Evolutionary conservation across 2,113 vertebrate species (phyloP), one percentile per base, ranked within the genome.

Genomic region (Ellobius talpinus): DNA sequence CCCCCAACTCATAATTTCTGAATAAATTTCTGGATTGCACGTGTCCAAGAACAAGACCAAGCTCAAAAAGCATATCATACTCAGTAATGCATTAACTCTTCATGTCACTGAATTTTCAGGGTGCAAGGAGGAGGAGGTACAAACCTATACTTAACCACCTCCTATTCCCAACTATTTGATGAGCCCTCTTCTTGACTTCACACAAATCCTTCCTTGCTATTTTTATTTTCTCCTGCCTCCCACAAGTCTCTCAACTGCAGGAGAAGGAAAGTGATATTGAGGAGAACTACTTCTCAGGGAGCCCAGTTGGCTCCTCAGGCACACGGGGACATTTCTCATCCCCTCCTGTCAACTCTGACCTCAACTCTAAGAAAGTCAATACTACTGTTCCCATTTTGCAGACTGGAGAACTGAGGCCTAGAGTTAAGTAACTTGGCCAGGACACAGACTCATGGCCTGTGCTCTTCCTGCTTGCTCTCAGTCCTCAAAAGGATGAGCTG

Each of bases 221-320:
- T 93, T 95, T 97, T 95, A 74, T 93, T 95, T 95, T 68, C 79
- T 89, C 82, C 77, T 92, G 74, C 47, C 45, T 92, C 91, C 72
- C 66, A 82, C 50, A 73, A 88, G 90, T 93, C 72, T 92, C 39
- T 90, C 65, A 91, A 61, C 9, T 52, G 55, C 61, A 90, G 81
- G 74, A 58, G 86, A 82, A 81, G 70, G 39, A 58, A 84, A 86
- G 42, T 0, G 6, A 76, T 87, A 47, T 79, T 87, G 52, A 45
- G 63, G n/a, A 61, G 63, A 90, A 39, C 66, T 16, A 47, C 14
- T 31, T 36, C 76, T 26, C 82, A 68, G 3, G 77, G 81, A 19
- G 5, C 55, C 72, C 12, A 78, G 42, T 55, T 55, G 7, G 45
- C 50, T 74, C 55, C 63, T 21, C 52, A 70, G 66, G 24, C n/a